A percentile compares a stretch with the other conserved stretches of the same genome.
These are phyloP conservation scores for Thalpophila matura DNA, from an alignment of 2,888 invertebrate species.

Conservation along the genomic window DNA sequence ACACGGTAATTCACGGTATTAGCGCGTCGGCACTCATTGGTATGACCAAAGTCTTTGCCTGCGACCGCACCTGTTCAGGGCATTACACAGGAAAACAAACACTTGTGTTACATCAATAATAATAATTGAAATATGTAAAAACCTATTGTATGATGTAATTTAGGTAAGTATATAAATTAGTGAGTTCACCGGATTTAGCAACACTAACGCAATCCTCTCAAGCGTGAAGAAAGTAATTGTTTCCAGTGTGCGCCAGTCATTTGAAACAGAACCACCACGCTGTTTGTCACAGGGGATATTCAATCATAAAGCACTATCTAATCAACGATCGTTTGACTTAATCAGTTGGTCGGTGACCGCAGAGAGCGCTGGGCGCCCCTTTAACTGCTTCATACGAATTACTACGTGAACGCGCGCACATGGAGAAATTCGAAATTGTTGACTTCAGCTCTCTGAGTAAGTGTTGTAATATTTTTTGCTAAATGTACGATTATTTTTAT, in stretches of 20 bases:
- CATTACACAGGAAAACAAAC: conserved; percentile 4
- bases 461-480: conserved; percentile 61
- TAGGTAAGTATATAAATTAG: neutral
- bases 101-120: neutral
- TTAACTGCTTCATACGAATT: conserved; percentile 31
- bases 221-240: conserved; percentile 57
- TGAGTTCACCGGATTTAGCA: conserved; percentile 9
- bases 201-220: conserved; percentile 13
- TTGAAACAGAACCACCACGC: conserved; percentile 50
- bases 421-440: conserved; percentile 82
- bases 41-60: too few relatives aligned
- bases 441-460: conserved; percentile 83
- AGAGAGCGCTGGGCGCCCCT: conserved; percentile 68
- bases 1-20: too few relatives aligned
- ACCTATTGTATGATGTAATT: too few relatives aligned
- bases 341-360: conserved; percentile 86
- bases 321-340: conserved; percentile 83
- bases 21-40: too few relatives aligned
- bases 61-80: too few relatives aligned
- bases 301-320: conserved; percentile 81
- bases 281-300: conserved; percentile 72
- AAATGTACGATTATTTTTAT: neutral
- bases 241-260: conserved; percentile 45
- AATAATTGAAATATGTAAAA: conserved; percentile 6
- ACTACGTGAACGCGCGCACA: conserved; percentile 64